Evolutionary conservation across 2,113 vertebrate species (phyloP), one percentile per base, ranked within the genome.

Genomic region (Tupaia tana): DNA sequence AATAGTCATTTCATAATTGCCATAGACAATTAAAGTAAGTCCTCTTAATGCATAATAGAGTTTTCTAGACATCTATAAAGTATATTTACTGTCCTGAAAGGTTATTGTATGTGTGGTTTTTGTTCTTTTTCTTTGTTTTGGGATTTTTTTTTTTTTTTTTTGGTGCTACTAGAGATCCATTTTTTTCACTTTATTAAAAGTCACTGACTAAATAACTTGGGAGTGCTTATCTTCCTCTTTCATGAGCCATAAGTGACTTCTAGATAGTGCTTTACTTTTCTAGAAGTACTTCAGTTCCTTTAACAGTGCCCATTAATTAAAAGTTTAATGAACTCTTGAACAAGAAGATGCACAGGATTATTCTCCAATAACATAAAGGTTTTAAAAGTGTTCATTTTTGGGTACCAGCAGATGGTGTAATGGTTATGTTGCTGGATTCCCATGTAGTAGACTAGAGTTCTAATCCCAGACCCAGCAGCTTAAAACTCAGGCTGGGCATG

Each of bases 51-150:
- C 29, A 67, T 5, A 78, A 22, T 82, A 78, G 52, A 83, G 52
- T 83, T 82, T 83, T 74, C 31, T 69, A 63, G 59, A 86, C 24
- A n/a, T 27, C 22, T 90, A 20, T 95, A 52, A 56, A 67, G 6
- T n/a, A 25, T 83, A 70, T 27, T 86, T 43, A 22, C 80, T 89
- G 16, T 69, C 94, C 89, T n/a, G 86, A 74, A 78, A 96, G 82
- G 70, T 20, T 43, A 31, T 27, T 75, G 0, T 61, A 11, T 66
- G 9, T 63, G 19, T 69, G 27, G 19, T 79, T 58, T 16, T 79
- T 79, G 43, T 31, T 7, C 8, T 71, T 34, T 71, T 84, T 89
- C 77, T 4, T 82, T 54, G 15, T 81, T 20, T 43, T 43, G 43
- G 43, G 43, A 9, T 81, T 29, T 20, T 59, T 8, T 29, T n/a